A percentile compares a stretch with the other conserved stretches of the same genome.
These are phyloP conservation scores for Drosophila falleni DNA, from an alignment of 2,888 invertebrate genomes.

Conservation along the genomic window DNA sequence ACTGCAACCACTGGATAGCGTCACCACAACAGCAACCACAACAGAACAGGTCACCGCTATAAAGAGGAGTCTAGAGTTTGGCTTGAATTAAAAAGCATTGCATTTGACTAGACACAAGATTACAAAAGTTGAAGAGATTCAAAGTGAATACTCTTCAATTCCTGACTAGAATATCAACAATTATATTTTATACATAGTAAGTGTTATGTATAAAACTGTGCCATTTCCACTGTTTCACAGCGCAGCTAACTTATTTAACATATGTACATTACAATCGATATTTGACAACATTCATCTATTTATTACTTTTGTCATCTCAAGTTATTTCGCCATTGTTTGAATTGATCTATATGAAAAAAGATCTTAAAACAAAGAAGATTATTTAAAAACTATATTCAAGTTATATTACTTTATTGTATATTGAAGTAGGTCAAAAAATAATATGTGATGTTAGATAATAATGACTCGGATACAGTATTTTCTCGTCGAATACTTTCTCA, in stretches of 20 bases:
- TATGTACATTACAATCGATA: too few relatives aligned
- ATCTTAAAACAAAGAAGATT: neutral
- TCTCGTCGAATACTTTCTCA: neutral
- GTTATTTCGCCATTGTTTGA: too few relatives aligned
- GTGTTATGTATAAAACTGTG: too few relatives aligned
- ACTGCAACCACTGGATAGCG: slow-evolving; percentile 7
- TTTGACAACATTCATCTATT: too few relatives aligned
- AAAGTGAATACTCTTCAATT: slow-evolving; percentile 1
- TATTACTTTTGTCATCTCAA: too few relatives aligned
- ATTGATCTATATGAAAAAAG: too few relatives aligned
- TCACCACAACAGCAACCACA: slow-evolving; percentile 7
- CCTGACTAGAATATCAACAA: too few relatives aligned
- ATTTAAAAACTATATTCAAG: neutral
- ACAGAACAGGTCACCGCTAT: slow-evolving; percentile 6
- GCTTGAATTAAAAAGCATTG: slow-evolving; percentile 48
- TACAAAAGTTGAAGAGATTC: neutral
- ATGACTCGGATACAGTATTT: slow-evolving; percentile 2
- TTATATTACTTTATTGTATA: too few relatives aligned
- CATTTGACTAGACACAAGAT: slow-evolving; percentile 17
- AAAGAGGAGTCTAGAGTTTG: slow-evolving; percentile 16
- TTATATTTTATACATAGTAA: too few relatives aligned
- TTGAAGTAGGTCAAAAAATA: neutral
- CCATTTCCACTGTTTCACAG: too few relatives aligned
- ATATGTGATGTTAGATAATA: neutral
- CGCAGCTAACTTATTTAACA: too few relatives aligned